Base-by-base conservation (phyloP, 2,888 invertebrate genomes). In the Erannis defoliaria region DNA sequence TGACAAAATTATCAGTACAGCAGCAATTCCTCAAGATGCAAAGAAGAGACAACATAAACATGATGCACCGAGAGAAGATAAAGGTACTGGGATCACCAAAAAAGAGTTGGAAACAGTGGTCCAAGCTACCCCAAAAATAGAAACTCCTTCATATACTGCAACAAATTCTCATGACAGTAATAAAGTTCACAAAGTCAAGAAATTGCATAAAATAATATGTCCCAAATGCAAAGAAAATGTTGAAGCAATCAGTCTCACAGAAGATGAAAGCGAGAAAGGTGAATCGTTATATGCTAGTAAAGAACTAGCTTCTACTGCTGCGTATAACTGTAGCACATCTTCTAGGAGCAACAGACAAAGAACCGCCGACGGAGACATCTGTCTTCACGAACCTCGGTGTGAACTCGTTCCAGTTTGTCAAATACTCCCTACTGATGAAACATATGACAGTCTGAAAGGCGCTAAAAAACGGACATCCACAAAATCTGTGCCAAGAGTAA, bases 391-490 rank as follows among this genome's bases (percentile, higher is more conserved):
- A 19, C 89, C 89, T 9, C 82, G 78, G 14, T 89, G 90, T 67
- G 89, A 90, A 64, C 65, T 88, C 50, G 71, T 90, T 19, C 90
- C 90, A 1, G 67, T 88, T 19, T 90, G 90, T 61, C 89, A 91
- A 70, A 80, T 90, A 65, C 66, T 89, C 58, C 84, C 86, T 5
- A 74, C 71, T 33, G 82, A 84, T 21, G 81, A 82, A 50, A 60
- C 73, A 46, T 78, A 67, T 49, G 51, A 67, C 21, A 80, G 70
- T 55, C 63, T 74, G 5, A 84, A 81, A 77, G 67, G 61, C 35
- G 48, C 40, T 1, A 81, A 69, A 56, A 81, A 81, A 63, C 71
- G 66, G n/a, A 43, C 74, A 35, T 45, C 60, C 12, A 50, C 69
- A 38, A 88, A 80, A 71, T 49, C 76, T 18, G 70, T 68, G 35